Percentiles rank a stretch among this genome's conserved stretches.
phyloP scores from a whole-genome alignment of 2,797 vertebrate genomes.

The Eurystomus glaucurus region DNA sequence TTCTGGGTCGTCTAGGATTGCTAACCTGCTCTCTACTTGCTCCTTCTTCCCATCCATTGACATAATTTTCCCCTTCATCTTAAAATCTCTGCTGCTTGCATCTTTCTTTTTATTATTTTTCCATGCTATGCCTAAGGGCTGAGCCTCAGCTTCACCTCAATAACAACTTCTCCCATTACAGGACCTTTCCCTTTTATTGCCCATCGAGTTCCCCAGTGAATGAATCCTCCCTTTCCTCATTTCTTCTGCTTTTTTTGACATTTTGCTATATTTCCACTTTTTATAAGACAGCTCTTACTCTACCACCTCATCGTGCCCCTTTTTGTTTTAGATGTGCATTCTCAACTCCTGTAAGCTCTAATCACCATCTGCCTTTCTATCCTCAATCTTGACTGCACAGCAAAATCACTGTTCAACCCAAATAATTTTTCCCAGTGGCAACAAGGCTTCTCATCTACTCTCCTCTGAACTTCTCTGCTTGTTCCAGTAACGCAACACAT shows the following conservation, averaged over 20 bases:
- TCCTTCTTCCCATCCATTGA: background rate
- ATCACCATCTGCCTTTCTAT: background rate
- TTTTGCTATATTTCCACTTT: background rate
- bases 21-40: background rate
- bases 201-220: background rate
- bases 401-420: background rate
- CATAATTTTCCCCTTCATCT: background rate
- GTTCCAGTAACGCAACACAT: background rate
- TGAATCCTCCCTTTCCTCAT: background rate
- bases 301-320: background rate
- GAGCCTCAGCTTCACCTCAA: background rate
- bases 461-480: background rate
- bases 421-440: background rate
- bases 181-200: background rate
- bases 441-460: background rate
- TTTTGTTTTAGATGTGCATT: background rate
- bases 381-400: background rate
- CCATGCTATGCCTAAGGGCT: background rate
- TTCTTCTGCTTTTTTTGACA: background rate
- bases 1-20: background rate
- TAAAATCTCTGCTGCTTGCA: background rate
- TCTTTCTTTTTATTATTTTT: background rate
- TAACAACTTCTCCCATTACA: background rate
- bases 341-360: background rate
- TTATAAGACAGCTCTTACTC: background rate